A percentile compares a stretch with the other conserved stretches of the same genome.
phyloP scores from a whole-genome alignment of 2,113 vertebrate genomes.

The Phasianus colchicus region DNA sequence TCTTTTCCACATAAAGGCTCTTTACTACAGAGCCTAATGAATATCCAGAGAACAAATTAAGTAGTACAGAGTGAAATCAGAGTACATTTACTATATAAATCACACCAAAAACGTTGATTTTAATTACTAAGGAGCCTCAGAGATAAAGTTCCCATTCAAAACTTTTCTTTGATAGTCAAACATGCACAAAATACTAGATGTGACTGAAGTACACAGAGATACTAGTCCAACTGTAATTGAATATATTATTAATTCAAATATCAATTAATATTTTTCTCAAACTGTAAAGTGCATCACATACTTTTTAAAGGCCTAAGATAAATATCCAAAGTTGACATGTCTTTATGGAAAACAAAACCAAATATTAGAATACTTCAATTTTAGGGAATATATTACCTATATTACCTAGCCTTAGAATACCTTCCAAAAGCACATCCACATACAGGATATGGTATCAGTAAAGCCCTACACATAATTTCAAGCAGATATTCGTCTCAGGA shows the following conservation, averaged over 20 bases:
- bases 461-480: not conserved
- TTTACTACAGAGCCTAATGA: not conserved
- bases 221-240: not conserved
- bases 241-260: not conserved
- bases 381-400: not conserved
- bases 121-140: not conserved
- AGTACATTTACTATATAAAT: not conserved
- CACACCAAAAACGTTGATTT: not conserved
- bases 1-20: not conserved
- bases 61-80: not conserved
- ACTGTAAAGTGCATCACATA: not conserved
- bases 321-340: not conserved
- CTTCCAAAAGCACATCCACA: not conserved
- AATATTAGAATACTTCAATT: not conserved
- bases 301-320: not conserved
- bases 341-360: not conserved
- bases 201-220: not conserved
- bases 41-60: not conserved
- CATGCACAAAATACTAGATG: not conserved
- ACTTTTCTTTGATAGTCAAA: not conserved
- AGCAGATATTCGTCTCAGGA: not conserved
- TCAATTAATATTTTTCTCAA: not conserved
- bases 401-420: not conserved
- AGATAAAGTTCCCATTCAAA: not conserved
- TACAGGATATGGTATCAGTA: not conserved